These are phyloP conservation scores for Anguilla anguilla DNA, from an alignment of 2,797 vertebrate genomes.

Conservation along the genomic window DNA sequence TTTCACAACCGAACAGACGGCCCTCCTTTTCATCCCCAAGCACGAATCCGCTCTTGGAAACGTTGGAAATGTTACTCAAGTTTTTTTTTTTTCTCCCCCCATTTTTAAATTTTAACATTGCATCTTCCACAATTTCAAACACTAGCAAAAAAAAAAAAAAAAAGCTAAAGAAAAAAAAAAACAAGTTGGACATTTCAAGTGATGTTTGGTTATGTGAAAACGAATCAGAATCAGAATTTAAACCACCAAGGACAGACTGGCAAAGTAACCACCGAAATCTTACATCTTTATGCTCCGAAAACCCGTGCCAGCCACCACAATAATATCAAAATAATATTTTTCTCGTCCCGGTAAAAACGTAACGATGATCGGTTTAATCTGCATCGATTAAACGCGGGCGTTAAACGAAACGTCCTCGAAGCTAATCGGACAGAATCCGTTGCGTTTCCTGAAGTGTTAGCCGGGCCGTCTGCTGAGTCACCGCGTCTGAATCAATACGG, in stretches of 20 bases:
- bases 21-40: background rate
- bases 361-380: background rate
- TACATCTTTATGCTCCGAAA: background rate
- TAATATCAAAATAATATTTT: background rate
- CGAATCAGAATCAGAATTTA: background rate
- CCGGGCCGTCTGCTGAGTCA: background rate
- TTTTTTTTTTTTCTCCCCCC: background rate
- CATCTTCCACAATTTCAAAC: background rate
- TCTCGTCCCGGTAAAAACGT: background rate
- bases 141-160: background rate
- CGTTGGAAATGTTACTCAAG: background rate
- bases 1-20: background rate
- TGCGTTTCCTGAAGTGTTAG: background rate
- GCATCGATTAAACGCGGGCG: background rate
- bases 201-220: background rate
- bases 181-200: background rate
- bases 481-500: background rate
- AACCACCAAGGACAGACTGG: background rate
- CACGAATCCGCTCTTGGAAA: background rate
- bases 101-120: background rate
- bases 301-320: background rate
- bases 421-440: background rate
- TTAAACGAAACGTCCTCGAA: background rate
- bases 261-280: background rate
- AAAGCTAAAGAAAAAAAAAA: background rate